Evolutionary conservation across 2,888 invertebrate species (phyloP).

Genomic region (Conistra vaccinii): DNA sequence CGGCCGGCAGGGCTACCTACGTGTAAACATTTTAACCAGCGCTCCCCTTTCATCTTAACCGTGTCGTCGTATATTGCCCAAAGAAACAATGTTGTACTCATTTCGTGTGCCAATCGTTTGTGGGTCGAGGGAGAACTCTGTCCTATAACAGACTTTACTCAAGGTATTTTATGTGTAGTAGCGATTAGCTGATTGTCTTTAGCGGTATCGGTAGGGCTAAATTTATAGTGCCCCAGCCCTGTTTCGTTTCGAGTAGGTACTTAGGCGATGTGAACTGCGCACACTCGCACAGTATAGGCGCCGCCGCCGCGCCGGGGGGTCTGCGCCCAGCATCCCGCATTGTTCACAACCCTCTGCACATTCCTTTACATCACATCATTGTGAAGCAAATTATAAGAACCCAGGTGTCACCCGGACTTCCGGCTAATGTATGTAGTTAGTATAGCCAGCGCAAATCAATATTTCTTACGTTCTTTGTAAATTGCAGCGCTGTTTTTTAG

Average conservation of each 20-base stretch:
- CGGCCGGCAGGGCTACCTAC: conserved; percentile 17
- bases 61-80: conserved; percentile 51
- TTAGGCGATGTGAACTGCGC: no score
- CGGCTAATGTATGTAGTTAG: no score
- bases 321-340: conserved; percentile 11
- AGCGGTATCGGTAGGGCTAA: neutral
- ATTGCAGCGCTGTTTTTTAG: no score
- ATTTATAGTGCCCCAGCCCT: neutral
- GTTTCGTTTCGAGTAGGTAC: no score
- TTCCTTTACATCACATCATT: neutral
- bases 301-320: no score
- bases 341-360: conserved; percentile 14
- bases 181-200: neutral
- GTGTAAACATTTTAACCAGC: conserved; percentile 64
- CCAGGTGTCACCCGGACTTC: conserved; percentile 8
- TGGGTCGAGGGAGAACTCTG: conserved; percentile 49
- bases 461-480: no score
- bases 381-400: conserved; percentile 4
- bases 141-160: conserved; percentile 13
- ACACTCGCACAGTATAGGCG: no score
- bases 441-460: neutral
- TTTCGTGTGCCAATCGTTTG: conserved; percentile 56
- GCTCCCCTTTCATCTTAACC: conserved; percentile 62
- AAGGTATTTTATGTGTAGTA: conserved; percentile 2
- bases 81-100: conserved; percentile 55